Conservation (phyloP, 2,888 invertebrate genomes). For the Callinectes sapidus region DNA sequence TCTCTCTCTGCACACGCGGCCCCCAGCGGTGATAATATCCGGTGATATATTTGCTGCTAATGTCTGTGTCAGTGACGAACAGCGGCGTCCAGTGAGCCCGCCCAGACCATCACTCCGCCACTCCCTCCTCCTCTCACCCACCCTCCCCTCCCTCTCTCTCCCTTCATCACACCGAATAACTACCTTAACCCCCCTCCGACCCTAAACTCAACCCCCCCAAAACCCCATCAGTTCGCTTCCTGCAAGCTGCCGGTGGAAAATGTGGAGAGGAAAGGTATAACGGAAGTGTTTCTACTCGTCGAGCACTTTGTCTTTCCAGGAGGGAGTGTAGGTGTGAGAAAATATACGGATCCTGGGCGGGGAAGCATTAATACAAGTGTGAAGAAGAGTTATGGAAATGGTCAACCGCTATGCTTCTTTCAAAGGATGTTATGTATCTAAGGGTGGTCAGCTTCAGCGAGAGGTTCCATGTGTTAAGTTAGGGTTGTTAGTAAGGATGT, state of each 20-base stretch:
- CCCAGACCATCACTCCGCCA: constrained; percentile 36
- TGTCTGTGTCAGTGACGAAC: constrained; percentile 43
- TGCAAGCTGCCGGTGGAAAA: not conserved
- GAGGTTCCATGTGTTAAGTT: too few relatives aligned
- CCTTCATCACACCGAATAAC: constrained; percentile 12
- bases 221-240: not conserved
- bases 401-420: not conserved
- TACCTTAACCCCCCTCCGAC: not conserved
- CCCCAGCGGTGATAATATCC: constrained; percentile 46
- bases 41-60: constrained; percentile 39
- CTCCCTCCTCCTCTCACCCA: not conserved
- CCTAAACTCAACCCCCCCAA: not conserved
- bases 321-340: not conserved
- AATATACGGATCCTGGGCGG: not conserved
- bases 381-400: not conserved
- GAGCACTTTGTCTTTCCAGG: not conserved
- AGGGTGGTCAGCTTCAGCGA: too few relatives aligned
- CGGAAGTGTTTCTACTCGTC: not conserved
- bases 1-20: not conserved
- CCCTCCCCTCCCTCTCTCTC: not conserved
- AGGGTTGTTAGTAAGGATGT: too few relatives aligned
- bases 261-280: constrained; percentile 15
- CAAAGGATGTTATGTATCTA: not conserved
- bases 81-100: constrained; percentile 3
- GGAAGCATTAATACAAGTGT: not conserved